Evolutionary conservation across 2,888 invertebrate species (phyloP).

Genomic region (Mamestra brassicae): DNA sequence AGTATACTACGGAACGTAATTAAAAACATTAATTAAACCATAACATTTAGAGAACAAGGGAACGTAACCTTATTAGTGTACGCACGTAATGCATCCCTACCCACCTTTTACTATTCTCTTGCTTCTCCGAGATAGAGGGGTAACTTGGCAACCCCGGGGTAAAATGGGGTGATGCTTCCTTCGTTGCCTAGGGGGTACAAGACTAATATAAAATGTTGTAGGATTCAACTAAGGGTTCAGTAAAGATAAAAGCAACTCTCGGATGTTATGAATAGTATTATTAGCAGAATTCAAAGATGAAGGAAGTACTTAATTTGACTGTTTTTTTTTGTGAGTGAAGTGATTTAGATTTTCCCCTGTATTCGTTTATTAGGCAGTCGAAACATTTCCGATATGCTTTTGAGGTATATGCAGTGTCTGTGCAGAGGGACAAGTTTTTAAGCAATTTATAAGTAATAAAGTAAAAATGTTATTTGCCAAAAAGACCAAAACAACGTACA

Average conservation of each 20-base stretch:
- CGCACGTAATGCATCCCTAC: slow-evolving; percentile 40
- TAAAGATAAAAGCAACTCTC: slow-evolving; percentile 25
- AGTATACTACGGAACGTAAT: not conserved
- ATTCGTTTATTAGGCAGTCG: not conserved
- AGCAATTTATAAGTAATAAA: no score
- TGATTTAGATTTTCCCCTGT: not conserved
- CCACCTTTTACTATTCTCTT: slow-evolving; percentile 42
- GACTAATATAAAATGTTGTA: slow-evolving; percentile 44
- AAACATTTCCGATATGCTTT: not conserved
- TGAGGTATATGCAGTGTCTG: not conserved
- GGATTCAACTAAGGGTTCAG: slow-evolving; percentile 38
- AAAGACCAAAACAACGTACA: no score
- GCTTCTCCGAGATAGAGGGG: slow-evolving; percentile 48
- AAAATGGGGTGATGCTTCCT: slow-evolving; percentile 45
- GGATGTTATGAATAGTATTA: slow-evolving; percentile 31
- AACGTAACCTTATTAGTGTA: slow-evolving; percentile 35
- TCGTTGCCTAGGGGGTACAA: slow-evolving; percentile 38
- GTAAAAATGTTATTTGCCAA: no score
- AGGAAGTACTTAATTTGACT: not conserved
- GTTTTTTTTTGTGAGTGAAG: slow-evolving; percentile 28
- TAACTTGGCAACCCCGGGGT: slow-evolving; percentile 36
- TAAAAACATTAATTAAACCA: slow-evolving; percentile 31
- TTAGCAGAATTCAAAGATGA: slow-evolving; percentile 31
- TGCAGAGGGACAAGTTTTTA: no score
- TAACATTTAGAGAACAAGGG: slow-evolving; percentile 20